phyloP scores from a whole-genome alignment of 2,113 vertebrate genomes.

The Peromyscus californicus region DNA sequence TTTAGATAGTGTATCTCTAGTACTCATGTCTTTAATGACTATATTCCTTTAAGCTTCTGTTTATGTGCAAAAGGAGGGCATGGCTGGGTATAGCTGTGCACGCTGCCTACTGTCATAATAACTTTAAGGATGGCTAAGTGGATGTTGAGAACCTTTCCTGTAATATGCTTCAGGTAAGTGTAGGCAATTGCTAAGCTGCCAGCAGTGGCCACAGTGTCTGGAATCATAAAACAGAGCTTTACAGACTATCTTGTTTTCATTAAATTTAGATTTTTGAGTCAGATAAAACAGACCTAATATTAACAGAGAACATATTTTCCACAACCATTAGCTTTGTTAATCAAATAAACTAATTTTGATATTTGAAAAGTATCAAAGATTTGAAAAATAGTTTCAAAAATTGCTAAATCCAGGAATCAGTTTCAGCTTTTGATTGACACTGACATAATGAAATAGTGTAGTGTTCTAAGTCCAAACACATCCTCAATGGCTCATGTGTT shows the following conservation, averaged over 20 bases:
- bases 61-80: background rate
- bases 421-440: background rate
- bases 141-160: background rate
- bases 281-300: slow-evolving; percentile 29
- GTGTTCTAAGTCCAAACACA: background rate
- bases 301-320: slow-evolving; percentile 5
- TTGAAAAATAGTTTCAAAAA: background rate
- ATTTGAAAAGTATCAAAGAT: background rate
- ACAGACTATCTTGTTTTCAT: slow-evolving; percentile 14
- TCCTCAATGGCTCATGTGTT: background rate
- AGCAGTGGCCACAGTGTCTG: background rate
- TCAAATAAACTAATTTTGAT: slow-evolving; percentile 51
- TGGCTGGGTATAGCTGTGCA: background rate
- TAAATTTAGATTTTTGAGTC: slow-evolving; percentile 47
- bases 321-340: background rate
- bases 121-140: background rate
- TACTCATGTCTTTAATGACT: background rate
- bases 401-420: background rate
- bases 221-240: background rate
- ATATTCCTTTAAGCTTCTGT: background rate
- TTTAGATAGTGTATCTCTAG: background rate
- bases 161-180: background rate
- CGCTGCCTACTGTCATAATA: background rate
- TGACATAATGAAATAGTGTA: background rate
- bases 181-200: background rate